These are phyloP conservation scores for Caenorhabditis brenneri DNA, from an alignment of 1,140 invertebrate species.

Conservation along the genomic window DNA sequence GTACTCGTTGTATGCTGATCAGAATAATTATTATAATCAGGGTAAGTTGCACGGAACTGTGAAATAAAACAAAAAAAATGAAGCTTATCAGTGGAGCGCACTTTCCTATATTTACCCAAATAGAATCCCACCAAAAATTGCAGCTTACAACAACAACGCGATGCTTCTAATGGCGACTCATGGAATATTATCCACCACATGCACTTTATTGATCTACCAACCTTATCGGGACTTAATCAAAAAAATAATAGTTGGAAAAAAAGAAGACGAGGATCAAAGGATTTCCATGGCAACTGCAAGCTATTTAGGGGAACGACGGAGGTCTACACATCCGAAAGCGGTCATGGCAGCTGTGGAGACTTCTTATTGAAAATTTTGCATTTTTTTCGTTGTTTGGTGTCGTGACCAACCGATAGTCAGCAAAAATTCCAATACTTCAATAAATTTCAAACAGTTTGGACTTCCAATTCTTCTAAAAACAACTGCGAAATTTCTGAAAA, in stretches of 20 bases:
- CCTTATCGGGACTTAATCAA: background rate
- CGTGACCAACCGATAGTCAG: no score
- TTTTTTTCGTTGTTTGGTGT: no score
- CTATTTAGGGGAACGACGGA: background rate
- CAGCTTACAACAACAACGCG: background rate
- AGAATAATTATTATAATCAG: background rate
- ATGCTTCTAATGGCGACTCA: background rate
- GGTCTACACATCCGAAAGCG: background rate
- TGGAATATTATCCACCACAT: background rate
- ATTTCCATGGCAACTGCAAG: background rate
- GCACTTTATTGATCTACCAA: background rate
- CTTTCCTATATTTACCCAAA: no score
- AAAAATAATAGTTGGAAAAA: background rate
- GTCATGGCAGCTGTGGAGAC: background rate
- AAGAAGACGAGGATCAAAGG: background rate
- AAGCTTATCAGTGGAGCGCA: no score
- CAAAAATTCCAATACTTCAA: no score
- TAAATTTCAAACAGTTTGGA: no score
- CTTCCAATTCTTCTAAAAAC: no score
- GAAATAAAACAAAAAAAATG: no score
- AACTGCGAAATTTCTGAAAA: no score
- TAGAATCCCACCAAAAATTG: background rate
- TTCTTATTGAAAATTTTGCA: background rate
- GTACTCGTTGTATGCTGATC: background rate
- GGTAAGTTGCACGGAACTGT: no score